A percentile compares a stretch with the other conserved stretches of the same genome.
Evolutionary conservation across 2,797 vertebrate species (phyloP).

Genomic region (Sebastes hubbsi): DNA sequence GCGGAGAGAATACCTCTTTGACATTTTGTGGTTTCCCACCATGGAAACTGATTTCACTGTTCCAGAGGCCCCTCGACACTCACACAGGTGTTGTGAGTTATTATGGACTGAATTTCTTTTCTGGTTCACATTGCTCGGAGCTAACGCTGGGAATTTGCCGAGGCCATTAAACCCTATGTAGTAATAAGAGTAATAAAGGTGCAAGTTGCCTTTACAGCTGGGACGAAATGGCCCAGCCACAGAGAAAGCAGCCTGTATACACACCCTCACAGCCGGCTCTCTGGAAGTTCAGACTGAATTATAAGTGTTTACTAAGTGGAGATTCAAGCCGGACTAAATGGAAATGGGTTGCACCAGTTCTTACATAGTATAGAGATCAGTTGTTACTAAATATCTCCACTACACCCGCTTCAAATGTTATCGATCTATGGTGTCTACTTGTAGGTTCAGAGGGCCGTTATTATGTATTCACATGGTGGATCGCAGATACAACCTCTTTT

Average conservation of each 20-base stretch:
- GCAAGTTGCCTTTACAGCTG: background rate
- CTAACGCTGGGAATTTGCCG: background rate
- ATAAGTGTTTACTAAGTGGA: background rate
- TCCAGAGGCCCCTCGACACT: background rate
- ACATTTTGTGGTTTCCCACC: constrained; percentile 28
- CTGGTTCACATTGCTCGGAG: background rate
- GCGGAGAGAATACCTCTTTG: constrained; percentile 14
- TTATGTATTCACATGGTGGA: background rate
- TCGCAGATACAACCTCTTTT: background rate
- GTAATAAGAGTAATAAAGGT: background rate
- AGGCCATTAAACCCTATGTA: background rate
- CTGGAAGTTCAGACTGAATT: background rate
- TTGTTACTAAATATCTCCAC: background rate
- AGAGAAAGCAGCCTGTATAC: background rate
- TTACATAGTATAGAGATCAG: background rate
- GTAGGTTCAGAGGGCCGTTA: background rate
- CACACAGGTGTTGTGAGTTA: constrained; percentile 14
- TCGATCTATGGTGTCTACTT: background rate
- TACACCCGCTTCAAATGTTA: too few relatives aligned
- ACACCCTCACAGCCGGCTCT: background rate
- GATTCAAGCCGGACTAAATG: background rate
- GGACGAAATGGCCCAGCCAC: background rate
- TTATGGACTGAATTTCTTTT: background rate
- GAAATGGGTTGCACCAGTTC: background rate
- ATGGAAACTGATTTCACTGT: constrained; percentile 6